These are phyloP conservation scores for Scomberomorus guttatus DNA, from an alignment of 2,797 vertebrate species.

Conservation along the genomic window DNA sequence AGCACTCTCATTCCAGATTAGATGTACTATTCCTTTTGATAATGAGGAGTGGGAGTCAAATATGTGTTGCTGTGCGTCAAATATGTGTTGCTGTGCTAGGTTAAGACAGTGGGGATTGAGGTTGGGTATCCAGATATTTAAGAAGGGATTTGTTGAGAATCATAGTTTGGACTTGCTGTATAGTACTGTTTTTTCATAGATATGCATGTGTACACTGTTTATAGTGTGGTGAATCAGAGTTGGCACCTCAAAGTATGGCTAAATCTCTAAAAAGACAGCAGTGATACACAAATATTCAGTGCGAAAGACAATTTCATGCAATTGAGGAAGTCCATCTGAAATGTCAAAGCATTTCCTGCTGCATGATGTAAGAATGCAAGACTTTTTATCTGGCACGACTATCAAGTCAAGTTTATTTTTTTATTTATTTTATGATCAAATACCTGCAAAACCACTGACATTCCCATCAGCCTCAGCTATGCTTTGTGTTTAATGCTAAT, in stretches of 20 bases:
- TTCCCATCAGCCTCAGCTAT: not conserved
- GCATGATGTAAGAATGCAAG: not conserved
- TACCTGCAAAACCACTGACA: not conserved
- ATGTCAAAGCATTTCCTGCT: not conserved
- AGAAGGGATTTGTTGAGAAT: not conserved
- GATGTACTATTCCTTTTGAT: conserved; percentile 68
- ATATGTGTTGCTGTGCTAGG: conserved; percentile 42
- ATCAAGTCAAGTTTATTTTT: too few species aligned
- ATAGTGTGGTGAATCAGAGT: too few species aligned
- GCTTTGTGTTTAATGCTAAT: not conserved
- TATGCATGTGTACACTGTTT: not conserved
- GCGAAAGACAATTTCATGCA: not conserved
- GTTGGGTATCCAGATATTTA: conserved; percentile 9
- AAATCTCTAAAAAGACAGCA: not conserved
- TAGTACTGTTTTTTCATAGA: not conserved
- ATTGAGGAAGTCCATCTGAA: not conserved
- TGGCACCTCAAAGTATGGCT: too few species aligned
- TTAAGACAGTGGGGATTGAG: conserved; percentile 5
- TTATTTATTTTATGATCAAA: too few species aligned
- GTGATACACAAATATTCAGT: not conserved
- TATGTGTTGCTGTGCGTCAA: conserved; percentile 40
- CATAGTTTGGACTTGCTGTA: not conserved
- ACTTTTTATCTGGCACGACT: too few species aligned
- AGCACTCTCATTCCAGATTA: conserved; percentile 46
- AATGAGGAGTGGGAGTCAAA: conserved; percentile 29